phyloP scores from a whole-genome alignment of 2,113 vertebrate genomes.

The Xiphias gladius region DNA sequence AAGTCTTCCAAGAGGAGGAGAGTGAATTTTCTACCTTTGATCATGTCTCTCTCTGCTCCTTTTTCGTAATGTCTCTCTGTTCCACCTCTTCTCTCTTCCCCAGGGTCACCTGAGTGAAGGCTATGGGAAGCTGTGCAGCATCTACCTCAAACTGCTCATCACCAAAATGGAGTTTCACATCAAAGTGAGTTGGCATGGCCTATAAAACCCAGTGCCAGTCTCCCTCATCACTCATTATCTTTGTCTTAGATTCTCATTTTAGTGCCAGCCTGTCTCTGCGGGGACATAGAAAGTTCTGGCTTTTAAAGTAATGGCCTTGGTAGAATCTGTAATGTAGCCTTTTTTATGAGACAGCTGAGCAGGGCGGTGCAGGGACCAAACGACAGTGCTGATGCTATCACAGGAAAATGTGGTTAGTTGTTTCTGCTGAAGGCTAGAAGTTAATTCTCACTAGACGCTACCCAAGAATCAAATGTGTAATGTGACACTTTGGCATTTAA shows the following conservation, averaged over 20 bases:
- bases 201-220: slow-evolving; percentile 58
- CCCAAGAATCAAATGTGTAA: not conserved
- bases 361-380: not conserved
- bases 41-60: not conserved
- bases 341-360: slow-evolving; percentile 63
- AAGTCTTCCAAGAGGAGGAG: not conserved
- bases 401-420: slow-evolving; percentile 39
- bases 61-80: not conserved
- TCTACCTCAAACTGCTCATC: slow-evolving; percentile 99
- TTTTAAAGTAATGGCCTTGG: slow-evolving; percentile 68
- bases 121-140: slow-evolving; percentile 96
- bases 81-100: not conserved
- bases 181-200: slow-evolving; percentile 89
- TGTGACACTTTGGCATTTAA: slow-evolving; percentile 12
- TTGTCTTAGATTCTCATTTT: slow-evolving; percentile 64
- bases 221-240: slow-evolving; percentile 68
- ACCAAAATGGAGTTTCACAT: slow-evolving; percentile 99
- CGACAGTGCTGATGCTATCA: not conserved
- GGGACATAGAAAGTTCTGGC: slow-evolving; percentile 49
- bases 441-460: not conserved
- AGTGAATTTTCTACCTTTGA: slow-evolving; percentile 11
- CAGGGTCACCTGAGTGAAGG: slow-evolving; percentile 97
- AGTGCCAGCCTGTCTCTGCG: slow-evolving; percentile 55
- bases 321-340: slow-evolving; percentile 59
- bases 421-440: not conserved